Conservation (phyloP, 2,113 vertebrate genomes). For the Holacanthus passer region DNA sequence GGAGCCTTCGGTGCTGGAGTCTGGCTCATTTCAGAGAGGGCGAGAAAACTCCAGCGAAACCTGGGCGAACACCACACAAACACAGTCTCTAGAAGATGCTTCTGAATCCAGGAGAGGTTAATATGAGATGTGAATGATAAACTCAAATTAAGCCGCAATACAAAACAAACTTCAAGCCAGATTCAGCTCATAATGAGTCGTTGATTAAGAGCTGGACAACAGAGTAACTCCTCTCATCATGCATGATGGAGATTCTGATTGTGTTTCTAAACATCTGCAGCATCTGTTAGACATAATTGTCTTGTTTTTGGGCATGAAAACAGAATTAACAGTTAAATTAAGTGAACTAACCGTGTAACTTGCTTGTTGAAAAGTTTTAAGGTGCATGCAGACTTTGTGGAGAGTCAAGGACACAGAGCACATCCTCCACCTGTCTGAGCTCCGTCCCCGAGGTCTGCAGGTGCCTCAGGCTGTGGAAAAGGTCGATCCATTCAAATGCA, state of each 20-base stretch:
- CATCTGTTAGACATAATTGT: background rate
- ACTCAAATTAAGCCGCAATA: background rate
- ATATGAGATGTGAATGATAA: background rate
- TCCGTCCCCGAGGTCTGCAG: constrained; percentile 28
- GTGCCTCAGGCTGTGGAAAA: constrained; percentile 60
- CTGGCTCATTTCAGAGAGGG: background rate
- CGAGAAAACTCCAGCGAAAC: constrained; percentile 5
- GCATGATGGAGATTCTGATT: background rate
- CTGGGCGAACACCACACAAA: background rate
- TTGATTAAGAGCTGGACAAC: background rate
- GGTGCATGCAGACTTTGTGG: constrained; percentile 2
- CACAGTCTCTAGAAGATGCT: background rate
- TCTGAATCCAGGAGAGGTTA: background rate
- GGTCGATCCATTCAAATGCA: constrained; percentile 50
- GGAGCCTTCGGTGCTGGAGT: background rate
- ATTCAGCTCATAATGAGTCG: background rate
- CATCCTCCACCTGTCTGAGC: constrained; percentile 10
- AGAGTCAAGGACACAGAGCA: constrained; percentile 41
- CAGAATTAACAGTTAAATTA: background rate
- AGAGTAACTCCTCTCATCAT: background rate
- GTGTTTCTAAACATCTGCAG: background rate
- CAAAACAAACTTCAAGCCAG: background rate
- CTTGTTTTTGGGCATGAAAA: background rate
- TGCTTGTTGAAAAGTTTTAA: constrained; percentile 10
- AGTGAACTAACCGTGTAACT: background rate